phyloP scores from a whole-genome alignment of 2,113 vertebrate species.

The Carassius auratus region DNA sequence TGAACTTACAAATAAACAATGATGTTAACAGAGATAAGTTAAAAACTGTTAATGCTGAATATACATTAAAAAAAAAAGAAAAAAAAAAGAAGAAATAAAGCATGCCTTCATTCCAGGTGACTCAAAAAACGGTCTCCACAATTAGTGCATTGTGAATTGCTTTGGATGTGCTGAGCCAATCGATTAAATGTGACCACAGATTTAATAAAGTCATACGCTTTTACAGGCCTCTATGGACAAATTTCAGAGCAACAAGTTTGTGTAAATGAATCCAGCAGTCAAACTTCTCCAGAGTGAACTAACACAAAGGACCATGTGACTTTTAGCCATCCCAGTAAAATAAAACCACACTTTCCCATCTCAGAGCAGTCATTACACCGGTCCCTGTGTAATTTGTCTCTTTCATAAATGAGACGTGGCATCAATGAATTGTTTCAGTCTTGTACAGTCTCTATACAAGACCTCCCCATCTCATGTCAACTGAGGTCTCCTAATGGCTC shows the following conservation, averaged over 20 bases:
- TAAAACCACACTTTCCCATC: conserved; percentile 39
- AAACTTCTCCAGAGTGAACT: conserved; percentile 7
- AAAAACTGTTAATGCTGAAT: no score
- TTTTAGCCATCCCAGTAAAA: conserved; percentile 21
- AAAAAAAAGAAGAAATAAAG: neutral
- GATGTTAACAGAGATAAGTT: no score
- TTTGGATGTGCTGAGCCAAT: neutral
- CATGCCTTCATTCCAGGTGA: neutral
- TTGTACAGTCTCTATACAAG: conserved; percentile 42
- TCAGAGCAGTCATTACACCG: conserved; percentile 30
- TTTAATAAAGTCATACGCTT: neutral
- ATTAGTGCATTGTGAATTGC: neutral
- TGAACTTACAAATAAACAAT: no score
- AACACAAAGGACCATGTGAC: neutral
- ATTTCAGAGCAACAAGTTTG: neutral
- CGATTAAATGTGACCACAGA: neutral
- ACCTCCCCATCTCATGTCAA: conserved; percentile 45
- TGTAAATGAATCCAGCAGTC: neutral
- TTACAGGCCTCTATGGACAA: neutral
- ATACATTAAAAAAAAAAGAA: no score
- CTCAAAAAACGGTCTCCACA: neutral
- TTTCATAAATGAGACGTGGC: conserved; percentile 15
- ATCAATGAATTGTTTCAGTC: conserved; percentile 44
- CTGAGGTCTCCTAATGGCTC: conserved; percentile 19
- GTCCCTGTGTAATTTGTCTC: conserved; percentile 41